Evolutionary conservation across 2,888 invertebrate genomes (phyloP).

Genomic region (Lasius fuliginosus): DNA sequence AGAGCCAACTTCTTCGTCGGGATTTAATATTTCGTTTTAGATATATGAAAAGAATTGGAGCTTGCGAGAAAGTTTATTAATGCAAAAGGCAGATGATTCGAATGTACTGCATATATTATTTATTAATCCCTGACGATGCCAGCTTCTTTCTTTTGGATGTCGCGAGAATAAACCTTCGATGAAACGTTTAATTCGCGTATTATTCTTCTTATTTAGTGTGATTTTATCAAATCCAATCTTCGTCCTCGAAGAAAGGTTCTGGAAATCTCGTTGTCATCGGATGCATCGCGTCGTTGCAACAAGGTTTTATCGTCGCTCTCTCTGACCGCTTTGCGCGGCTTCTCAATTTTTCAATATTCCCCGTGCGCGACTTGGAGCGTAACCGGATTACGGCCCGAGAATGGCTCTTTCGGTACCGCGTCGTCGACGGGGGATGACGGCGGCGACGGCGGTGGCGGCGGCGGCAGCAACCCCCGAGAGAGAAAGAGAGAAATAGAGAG

Average conservation of each 20-base stretch:
- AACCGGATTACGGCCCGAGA: slow-evolving; percentile 82
- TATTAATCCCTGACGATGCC: background rate
- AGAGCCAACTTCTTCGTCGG: background rate
- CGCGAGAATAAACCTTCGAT: background rate
- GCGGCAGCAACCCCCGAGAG: slow-evolving; percentile 36
- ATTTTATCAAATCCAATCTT: background rate
- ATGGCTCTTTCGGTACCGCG: slow-evolving; percentile 80
- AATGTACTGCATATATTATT: background rate
- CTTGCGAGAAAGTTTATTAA: background rate
- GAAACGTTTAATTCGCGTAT: background rate
- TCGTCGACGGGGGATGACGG: slow-evolving; percentile 58
- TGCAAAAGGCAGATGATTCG: background rate
- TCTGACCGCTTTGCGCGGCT: slow-evolving; percentile 59
- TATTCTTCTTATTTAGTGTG: background rate
- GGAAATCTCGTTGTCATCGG: background rate
- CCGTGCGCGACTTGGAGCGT: slow-evolving; percentile 77
- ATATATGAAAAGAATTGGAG: background rate
- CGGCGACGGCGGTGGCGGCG: background rate
- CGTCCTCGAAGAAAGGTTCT: background rate
- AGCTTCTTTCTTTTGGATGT: background rate
- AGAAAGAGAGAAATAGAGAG: background rate
- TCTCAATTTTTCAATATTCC: slow-evolving; percentile 83
- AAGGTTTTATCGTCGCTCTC: slow-evolving; percentile 31
- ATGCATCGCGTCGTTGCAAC: background rate
- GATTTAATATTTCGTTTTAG: background rate